Conservation (phyloP, 2,797 vertebrate genomes). For the Eupleurogrammus muticus region DNA sequence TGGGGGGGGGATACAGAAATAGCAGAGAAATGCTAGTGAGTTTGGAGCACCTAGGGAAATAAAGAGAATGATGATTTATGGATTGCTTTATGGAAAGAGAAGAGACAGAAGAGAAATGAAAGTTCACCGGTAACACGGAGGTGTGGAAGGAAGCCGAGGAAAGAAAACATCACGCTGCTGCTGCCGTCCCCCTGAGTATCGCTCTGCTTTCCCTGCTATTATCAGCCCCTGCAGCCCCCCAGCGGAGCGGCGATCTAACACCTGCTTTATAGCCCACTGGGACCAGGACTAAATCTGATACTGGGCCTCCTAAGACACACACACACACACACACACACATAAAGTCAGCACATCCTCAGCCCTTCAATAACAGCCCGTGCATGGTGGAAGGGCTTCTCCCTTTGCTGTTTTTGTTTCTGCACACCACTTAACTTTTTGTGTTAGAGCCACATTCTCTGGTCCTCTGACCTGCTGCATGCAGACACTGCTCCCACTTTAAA, state of each 20-base stretch:
- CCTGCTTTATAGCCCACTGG: slow-evolving; percentile 56
- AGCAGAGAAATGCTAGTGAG: not conserved
- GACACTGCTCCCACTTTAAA: no score
- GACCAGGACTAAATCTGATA: slow-evolving; percentile 55
- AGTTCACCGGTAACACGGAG: slow-evolving; percentile 2
- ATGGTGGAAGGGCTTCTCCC: no score
- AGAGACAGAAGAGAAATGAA: no score
- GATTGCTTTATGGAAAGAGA: not conserved
- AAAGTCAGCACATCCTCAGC: slow-evolving; percentile 60
- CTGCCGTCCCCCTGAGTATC: slow-evolving; percentile 5
- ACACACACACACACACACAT: slow-evolving; percentile 64
- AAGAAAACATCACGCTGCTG: slow-evolving; percentile 15
- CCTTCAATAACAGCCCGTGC: slow-evolving; percentile 14
- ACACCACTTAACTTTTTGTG: no score
- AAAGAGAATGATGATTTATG: slow-evolving; percentile 1
- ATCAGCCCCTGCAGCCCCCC: slow-evolving; percentile 27
- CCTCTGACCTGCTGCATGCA: no score
- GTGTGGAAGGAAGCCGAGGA: not conserved
- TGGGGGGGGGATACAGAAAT: no score
- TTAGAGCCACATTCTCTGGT: no score
- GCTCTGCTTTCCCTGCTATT: not conserved
- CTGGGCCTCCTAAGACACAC: slow-evolving; percentile 55
- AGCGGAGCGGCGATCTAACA: slow-evolving; percentile 52
- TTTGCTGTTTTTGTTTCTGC: no score
- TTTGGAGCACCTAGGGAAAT: not conserved